Evolutionary conservation across 2,888 invertebrate species (phyloP).

Genomic region (Calliphora vomitoria): DNA sequence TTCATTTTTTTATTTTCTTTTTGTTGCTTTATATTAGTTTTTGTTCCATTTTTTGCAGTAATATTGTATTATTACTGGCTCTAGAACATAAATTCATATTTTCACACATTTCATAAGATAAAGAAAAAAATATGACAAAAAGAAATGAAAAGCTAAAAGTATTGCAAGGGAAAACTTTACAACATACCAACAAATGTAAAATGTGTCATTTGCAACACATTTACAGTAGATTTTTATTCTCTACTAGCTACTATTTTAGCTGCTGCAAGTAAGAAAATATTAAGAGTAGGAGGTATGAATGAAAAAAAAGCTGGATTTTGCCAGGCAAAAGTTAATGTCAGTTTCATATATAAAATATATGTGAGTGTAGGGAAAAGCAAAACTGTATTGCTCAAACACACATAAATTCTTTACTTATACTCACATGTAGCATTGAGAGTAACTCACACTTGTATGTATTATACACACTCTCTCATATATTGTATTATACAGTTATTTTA

Average conservation of each 20-base stretch:
- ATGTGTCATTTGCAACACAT: slow-evolving; percentile 73
- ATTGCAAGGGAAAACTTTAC: slow-evolving; percentile 2
- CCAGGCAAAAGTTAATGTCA: slow-evolving; percentile 59
- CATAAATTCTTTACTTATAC: neutral
- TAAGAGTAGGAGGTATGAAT: neutral
- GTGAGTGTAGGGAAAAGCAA: neutral
- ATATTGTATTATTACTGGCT: slow-evolving; percentile 42
- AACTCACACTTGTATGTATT: slow-evolving; percentile 2
- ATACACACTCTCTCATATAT: neutral
- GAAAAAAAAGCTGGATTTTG: slow-evolving; percentile 2
- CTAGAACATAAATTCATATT: slow-evolving; percentile 59
- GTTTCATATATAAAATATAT: slow-evolving; percentile 29
- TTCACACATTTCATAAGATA: slow-evolving; percentile 60
- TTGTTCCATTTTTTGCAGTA: neutral
- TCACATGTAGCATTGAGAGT: neutral
- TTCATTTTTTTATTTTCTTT: too few species aligned
- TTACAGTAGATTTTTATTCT: slow-evolving; percentile 35
- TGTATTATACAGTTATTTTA: neutral
- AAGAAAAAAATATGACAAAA: slow-evolving; percentile 17
- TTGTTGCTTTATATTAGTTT: slow-evolving; percentile 1
- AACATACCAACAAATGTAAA: slow-evolving; percentile 37
- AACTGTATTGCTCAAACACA: neutral
- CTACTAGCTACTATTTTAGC: neutral
- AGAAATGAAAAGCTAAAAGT: slow-evolving; percentile 6
- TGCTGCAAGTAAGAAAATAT: slow-evolving; percentile 17